Conservation (phyloP, 2,113 vertebrate species). For the Acinonyx jubatus region DNA sequence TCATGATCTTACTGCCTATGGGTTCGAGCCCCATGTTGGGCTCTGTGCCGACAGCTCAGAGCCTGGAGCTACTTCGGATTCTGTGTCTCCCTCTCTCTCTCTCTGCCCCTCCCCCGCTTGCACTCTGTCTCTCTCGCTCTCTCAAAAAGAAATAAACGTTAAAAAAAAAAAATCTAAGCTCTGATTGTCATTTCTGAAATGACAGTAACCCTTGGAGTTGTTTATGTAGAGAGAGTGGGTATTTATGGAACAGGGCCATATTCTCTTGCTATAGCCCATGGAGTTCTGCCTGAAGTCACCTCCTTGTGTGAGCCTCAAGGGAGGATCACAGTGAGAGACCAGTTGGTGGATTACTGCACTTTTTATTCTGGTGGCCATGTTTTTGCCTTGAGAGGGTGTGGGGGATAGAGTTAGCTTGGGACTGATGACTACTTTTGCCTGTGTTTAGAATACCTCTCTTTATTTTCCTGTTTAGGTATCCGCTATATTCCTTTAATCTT, state of each 20-base stretch:
- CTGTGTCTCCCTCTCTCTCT: no score
- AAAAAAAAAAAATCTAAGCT: neutral
- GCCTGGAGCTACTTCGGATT: no score
- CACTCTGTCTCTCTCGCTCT: no score
- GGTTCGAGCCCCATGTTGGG: no score
- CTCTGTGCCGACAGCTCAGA: no score
- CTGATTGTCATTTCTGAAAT: conserved; percentile 4
- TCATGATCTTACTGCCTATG: no score
- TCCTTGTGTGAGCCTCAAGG: neutral
- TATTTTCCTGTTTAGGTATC: neutral
- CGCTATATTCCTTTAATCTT: neutral
- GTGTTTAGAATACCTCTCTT: neutral
- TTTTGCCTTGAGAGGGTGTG: neutral
- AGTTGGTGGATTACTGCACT: neutral
- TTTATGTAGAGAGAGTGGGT: neutral
- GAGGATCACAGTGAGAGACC: neutral
- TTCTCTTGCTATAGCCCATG: neutral
- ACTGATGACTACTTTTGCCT: neutral
- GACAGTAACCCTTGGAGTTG: neutral
- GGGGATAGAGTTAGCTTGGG: neutral
- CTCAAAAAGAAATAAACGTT: no score
- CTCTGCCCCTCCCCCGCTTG: no score
- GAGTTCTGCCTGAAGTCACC: neutral
- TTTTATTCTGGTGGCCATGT: neutral
- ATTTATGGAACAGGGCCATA: neutral